These are phyloP conservation scores for Metallyticus violacea DNA, from an alignment of 2,888 invertebrate species.

Conservation along the genomic window DNA sequence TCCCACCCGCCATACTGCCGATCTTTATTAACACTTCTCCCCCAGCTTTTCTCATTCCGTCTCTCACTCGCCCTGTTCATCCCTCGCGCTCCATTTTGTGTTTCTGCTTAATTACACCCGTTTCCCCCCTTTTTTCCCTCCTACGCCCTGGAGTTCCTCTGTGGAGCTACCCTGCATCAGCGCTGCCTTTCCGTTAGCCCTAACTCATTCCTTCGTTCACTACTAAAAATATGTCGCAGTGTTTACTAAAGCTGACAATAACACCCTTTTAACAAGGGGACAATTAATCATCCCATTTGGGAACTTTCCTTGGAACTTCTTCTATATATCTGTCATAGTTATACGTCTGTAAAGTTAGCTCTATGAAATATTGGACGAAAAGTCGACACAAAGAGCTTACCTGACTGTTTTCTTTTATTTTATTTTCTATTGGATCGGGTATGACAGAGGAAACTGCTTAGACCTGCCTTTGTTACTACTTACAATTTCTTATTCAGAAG, in stretches of 20 bases:
- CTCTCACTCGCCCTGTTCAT: neutral
- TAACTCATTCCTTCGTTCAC: neutral
- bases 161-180: neutral
- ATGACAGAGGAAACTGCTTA: no score
- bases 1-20: neutral
- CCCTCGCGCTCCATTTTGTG: neutral
- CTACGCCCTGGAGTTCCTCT: no score
- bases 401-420: no score
- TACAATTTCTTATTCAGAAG: no score
- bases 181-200: neutral
- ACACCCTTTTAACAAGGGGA: neutral
- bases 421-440: no score
- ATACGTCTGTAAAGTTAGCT: no score
- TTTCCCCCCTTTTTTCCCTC: neutral
- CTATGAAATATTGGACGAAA: no score
- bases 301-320: neutral
- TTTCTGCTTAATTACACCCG: neutral
- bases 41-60: neutral
- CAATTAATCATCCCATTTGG: neutral
- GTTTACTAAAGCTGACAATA: neutral
- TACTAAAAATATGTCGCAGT: neutral
- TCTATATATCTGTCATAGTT: no score
- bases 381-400: no score
- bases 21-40: neutral
- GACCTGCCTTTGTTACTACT: no score